These are phyloP conservation scores for Nerophis lumbriciformis DNA, from an alignment of 2,113 vertebrate species.

Conservation along the genomic window DNA sequence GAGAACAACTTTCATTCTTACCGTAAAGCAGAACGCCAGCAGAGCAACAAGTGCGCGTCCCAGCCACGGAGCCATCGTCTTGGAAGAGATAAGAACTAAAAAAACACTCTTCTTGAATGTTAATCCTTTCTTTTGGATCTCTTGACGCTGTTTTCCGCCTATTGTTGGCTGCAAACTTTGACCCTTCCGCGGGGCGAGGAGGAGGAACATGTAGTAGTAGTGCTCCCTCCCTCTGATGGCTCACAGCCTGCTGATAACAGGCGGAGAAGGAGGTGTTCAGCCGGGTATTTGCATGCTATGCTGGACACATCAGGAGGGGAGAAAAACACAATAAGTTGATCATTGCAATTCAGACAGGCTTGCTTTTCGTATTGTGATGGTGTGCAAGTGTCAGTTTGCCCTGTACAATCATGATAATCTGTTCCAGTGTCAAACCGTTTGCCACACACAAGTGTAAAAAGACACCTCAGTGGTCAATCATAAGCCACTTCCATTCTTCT, in stretches of 20 bases:
- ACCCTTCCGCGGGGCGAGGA: slow-evolving; percentile 16
- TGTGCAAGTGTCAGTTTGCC: too few species aligned
- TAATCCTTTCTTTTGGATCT: background rate
- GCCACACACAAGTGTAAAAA: too few species aligned
- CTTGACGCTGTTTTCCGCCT: background rate
- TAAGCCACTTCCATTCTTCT: too few species aligned
- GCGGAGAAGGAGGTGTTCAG: slow-evolving; percentile 8
- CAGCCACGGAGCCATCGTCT: slow-evolving; percentile 35
- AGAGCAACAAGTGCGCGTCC: slow-evolving; percentile 14
- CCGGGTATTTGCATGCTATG: slow-evolving; percentile 16
- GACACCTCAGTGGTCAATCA: too few species aligned
- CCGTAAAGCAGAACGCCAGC: slow-evolving; percentile 30
- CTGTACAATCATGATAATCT: too few species aligned
- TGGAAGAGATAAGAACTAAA: background rate
- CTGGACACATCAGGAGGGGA: background rate
- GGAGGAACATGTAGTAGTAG: slow-evolving; percentile 32
- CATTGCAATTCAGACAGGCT: too few species aligned
- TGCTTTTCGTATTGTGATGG: too few species aligned
- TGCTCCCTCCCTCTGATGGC: slow-evolving; percentile 27
- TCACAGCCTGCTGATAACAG: slow-evolving; percentile 44
- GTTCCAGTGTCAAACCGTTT: too few species aligned
- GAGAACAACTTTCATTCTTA: slow-evolving; percentile 27
- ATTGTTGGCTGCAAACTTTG: slow-evolving; percentile 44
- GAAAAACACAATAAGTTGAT: background rate
- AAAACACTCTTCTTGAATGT: background rate